These are phyloP conservation scores for Philereme transversata DNA, from an alignment of 2,888 invertebrate species.

Conservation along the genomic window DNA sequence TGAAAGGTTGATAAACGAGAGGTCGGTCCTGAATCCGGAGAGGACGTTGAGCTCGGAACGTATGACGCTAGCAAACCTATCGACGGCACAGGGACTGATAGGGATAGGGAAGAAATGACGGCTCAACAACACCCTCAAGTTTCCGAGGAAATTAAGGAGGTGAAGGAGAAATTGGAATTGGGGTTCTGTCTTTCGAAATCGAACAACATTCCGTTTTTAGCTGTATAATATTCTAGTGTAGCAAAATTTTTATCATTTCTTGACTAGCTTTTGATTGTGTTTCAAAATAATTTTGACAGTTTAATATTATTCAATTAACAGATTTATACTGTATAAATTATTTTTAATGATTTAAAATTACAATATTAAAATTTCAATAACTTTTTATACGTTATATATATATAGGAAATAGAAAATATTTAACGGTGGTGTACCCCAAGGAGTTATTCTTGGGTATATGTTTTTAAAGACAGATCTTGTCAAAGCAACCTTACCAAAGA, in stretches of 20 bases:
- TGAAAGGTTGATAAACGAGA: constrained; percentile 28
- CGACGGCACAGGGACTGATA: constrained; percentile 71
- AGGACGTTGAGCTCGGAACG: constrained; percentile 59
- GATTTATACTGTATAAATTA: too few species aligned
- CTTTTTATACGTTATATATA: too few species aligned
- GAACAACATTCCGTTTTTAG: neutral
- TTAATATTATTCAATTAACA: too few species aligned
- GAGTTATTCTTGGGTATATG: constrained; percentile 1
- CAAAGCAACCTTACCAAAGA: constrained; percentile 19
- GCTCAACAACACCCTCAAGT: constrained; percentile 59
- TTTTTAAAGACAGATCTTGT: constrained; percentile 7
- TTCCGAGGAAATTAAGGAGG: constrained; percentile 66
- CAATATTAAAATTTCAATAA: too few species aligned
- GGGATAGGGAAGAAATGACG: constrained; percentile 82
- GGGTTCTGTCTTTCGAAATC: constrained; percentile 13
- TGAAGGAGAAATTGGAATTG: constrained; percentile 39
- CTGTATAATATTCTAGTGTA: too few species aligned
- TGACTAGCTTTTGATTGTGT: constrained; percentile 6
- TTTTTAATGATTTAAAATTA: too few species aligned
- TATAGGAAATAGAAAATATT: too few species aligned
- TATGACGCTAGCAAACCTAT: constrained; percentile 65
- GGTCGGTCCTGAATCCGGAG: constrained; percentile 53
- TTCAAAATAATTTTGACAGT: too few species aligned
- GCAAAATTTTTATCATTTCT: too few species aligned
- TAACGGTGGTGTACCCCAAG: constrained; percentile 9